Base-by-base conservation (phyloP, 2,888 invertebrate genomes). In the Lasioglossum oenotherae region DNA sequence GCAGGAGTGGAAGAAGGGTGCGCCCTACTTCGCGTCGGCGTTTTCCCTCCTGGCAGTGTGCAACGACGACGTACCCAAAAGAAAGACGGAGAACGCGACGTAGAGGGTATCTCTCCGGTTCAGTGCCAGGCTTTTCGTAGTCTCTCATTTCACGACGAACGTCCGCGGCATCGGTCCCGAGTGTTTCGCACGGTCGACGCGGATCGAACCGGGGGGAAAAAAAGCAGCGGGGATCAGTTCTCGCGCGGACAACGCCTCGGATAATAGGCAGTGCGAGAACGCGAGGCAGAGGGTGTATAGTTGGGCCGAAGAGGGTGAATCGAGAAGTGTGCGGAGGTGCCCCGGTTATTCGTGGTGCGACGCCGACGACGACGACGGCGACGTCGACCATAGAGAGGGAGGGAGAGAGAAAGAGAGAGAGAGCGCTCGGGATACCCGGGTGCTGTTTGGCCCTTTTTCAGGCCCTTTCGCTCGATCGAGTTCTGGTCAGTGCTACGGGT, bases 21-120 rank as follows among this genome's bases (percentile, higher is more conserved):
- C 93, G 94, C 93, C 94, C 94, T 94, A 93, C 93, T 93, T 94
- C 92, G 91, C 88, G 90, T 90, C 90, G 89, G 86, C 92, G 93
- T 92, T 93, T 92, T 91, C 91, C 92, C 92, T 92, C 92, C 89
- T 88, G 88, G 80, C 84, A 79, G 88, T 85, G 88, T 87, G 85
- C 89, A 85, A 82, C 81, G 91, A 81, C 81, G 90, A 83, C 84
- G 72, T 80, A 78, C 69, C 78, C 76, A 78, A 76, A 78, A 74
- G 81, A 82, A 72, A 67, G 75, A 85, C 74, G 81, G 82, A 77
- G 89, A 83, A 57, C 72, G 78, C 60, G 67, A 41, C 80, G 81
- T 57, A n/a, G 82, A 86, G 88, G 82, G 84, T 86, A 80, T 90
- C 90, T 86, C 88, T 90, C 72, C 75, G 85, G 80, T 89, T 88